Evolutionary conservation across 2,797 vertebrate species (phyloP), one percentile per base, ranked within the genome.

Genomic region (Semotilus atromaculatus): DNA sequence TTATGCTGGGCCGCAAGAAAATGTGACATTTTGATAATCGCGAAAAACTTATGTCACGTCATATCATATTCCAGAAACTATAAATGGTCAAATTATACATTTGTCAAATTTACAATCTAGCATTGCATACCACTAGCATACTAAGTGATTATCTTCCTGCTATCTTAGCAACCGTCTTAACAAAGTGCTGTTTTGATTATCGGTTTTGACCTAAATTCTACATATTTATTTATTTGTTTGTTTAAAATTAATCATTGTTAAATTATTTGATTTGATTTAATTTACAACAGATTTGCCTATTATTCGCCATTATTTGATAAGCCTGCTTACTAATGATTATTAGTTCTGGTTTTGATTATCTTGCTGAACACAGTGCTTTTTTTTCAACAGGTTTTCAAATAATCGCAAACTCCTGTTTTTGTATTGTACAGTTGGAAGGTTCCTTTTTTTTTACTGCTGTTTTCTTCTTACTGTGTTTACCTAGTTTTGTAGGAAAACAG

Each of bases 401-500:
- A 73, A 73, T 34, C n/a, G 21, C 21, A 11, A 62, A 36, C 29
- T 72, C 11, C 66, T 71, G n/a, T 58, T 81, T 72, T 58, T 51
- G 60, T 82, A n/a, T 82, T 4, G 36, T 60, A 23, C 10, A 26
- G 1, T 64, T 66, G 18, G 5, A 36, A 74, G n/a, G 43, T 48
- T n/a, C 64, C 34, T 82, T 51, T 16, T 74, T 36, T 38, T 83
- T 38, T 14, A 31, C 23, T 23, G 14, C 40, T 40, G 53, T 66
- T 82, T 68, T 34, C 21, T 60, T 23, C 45, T 71, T 58, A 38
- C 34, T 29, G 16, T 68, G 51, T 77, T 82, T 82, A 68, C 74
- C 62, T n/a, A 31, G 19, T 67, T 86, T 62, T 67, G 43, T 48
- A 26, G 58, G 70, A 53, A 43, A 48, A 77, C 82, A 81, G 82